Evolutionary conservation across 1,140 invertebrate species (phyloP), one percentile per base, ranked within the genome.

Genomic region (Caenorhabditis briggsae): DNA sequence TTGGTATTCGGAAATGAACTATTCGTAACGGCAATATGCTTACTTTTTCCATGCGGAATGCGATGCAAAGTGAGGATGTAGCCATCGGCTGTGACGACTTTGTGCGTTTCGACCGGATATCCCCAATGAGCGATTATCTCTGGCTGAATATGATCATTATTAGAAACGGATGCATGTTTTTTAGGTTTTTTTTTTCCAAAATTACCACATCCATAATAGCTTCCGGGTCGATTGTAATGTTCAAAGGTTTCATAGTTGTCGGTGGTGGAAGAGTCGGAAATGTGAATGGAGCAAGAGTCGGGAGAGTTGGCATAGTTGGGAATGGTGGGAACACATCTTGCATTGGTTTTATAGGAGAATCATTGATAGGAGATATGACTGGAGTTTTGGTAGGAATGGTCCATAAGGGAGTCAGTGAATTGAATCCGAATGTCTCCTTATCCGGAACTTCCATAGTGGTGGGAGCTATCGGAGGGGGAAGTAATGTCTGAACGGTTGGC

Each of bases 1-100:
- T 18, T 18, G 33, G 5, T 58, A 33, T 33, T 33, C 33, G 33
- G 3, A 6, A 64, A 20, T 25, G 70, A 56, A 59, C 74, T 53
- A 55, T 78, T 85, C 89, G 33, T 88, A 23, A 89, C 59, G 20
- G 59, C n/a, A 53, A 93, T 33, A 33, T 33, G 33, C 11, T 87
- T 43, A 84, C 83, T 82, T 84, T 88, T 91, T 25, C 91, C 92
- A 89, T 91, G 12, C 2, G 95, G 95, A 88, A 96, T 96, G 46
- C 95, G 93, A 89, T 96, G 95, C 23, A 96, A 65, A 0, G 94
- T 95, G 7, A 96, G 91, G n/a, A 96, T 93, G 90, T 95, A 96
- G 20, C 95, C 95, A 90, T 96, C 95, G 55, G 94, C 93, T 0
- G 95, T 96, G 23, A 93, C 89, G 0, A 95, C 93, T 0, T 94